Evolutionary conservation across 2,888 invertebrate species (phyloP), one percentile per base, ranked within the genome.

Genomic region (Muscina levida): DNA sequence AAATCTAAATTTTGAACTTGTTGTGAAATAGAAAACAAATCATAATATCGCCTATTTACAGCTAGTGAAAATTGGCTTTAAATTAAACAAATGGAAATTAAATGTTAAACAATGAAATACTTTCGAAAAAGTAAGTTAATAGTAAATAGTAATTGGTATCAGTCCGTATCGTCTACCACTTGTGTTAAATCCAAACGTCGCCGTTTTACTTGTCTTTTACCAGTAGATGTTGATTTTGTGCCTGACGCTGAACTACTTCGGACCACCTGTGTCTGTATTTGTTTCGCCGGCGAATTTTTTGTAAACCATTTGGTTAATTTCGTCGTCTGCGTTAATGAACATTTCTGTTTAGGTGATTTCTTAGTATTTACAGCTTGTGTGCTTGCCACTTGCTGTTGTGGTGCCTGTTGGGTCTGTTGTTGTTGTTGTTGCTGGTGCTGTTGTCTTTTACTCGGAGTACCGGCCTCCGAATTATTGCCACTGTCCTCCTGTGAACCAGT

Each of bases 221-320:
- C 77, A 65, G 65, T 2, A n/a, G 73, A 24, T 57, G 19, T 42
- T 31, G 3, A 8, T 15, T 44, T 44, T 39, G 56, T 15, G 10
- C 44, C 8, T 72, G 74, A 17, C 2, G 37, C 6, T 15, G 46
- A 10, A 24, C 31, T 53, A 19, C 6, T 46, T 46, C 51, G 48
- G 15, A 51, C 26, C 3, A 53, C 48, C 67, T 37, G 67, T 42
- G 31, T 13, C 46, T 26, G 72, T 13, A 72, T 6, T 42, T 73
- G 67, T 26, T 73, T 79, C n/a, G 22, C 76, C 2, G 51, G 62
- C 37, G 68, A 26, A 56, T 78, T 78, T 62, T 72, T 77, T 10
- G 83, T 83, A 82, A 89, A 87, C 89, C 89, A 89, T 70, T 90
- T 88, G 0, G 89, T 89, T 5, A 89, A 82, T 75, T 89, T 89